A percentile compares a stretch with the other conserved stretches of the same genome.
Evolutionary conservation across 2,888 invertebrate genomes (phyloP).

Genomic region (Calameuta pallipes): DNA sequence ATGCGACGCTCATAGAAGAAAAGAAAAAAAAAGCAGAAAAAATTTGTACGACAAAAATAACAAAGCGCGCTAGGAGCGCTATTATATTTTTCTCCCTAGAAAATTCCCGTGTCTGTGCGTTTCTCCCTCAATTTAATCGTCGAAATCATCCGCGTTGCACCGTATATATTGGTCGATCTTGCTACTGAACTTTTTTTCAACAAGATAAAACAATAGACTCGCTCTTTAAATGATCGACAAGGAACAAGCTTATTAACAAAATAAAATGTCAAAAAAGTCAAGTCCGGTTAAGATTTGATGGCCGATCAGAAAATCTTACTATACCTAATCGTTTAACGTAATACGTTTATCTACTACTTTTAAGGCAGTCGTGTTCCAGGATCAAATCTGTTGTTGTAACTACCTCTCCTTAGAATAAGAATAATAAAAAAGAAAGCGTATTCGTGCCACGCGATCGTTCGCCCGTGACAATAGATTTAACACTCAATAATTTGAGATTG

Average conservation of each 20-base stretch:
- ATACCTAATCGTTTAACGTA: too few species aligned
- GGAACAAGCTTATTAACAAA: constrained; percentile 19
- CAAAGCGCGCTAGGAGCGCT: too few species aligned
- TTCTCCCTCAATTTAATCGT: not conserved
- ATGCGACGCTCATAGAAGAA: too few species aligned
- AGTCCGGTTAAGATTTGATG: too few species aligned
- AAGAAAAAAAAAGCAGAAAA: too few species aligned
- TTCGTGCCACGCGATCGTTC: constrained; percentile 6
- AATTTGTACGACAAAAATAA: too few species aligned
- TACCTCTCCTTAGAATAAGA: constrained; percentile 7
- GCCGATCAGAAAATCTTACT: too few species aligned
- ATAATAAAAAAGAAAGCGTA: not conserved
- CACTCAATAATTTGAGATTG: constrained; percentile 40
- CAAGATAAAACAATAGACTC: not conserved
- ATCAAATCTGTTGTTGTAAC: constrained; percentile 12
- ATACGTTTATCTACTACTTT: too few species aligned
- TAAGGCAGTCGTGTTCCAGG: constrained; percentile 27
- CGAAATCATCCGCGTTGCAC: not conserved
- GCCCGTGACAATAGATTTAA: constrained; percentile 7
- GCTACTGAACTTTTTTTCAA: not conserved
- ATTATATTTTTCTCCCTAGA: too few species aligned
- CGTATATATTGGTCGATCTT: constrained; percentile 16
- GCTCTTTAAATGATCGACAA: constrained; percentile 20
- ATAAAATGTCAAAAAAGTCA: too few species aligned
- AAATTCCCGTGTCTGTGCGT: too few species aligned